Conservation (phyloP, 1,140 invertebrate species). For the Scaptomyza montana region DNA sequence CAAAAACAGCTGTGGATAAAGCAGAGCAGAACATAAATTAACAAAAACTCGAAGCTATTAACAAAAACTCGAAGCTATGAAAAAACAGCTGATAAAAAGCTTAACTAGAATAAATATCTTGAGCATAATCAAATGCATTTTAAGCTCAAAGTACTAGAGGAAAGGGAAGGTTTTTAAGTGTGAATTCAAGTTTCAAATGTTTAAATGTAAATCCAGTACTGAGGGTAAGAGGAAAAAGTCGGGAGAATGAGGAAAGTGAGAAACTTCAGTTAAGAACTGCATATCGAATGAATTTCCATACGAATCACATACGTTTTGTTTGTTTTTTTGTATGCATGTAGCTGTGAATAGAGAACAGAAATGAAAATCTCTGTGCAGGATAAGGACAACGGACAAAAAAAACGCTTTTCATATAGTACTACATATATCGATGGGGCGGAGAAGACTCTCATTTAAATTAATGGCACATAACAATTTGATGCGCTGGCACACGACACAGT, state of each 20-base stretch:
- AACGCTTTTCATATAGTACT: background rate
- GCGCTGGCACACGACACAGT: constrained; percentile 33
- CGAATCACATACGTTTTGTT: background rate
- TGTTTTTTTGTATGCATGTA: background rate
- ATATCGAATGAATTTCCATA: constrained; percentile 31
- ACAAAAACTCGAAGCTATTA: background rate
- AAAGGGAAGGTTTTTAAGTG: background rate
- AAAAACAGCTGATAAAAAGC: background rate
- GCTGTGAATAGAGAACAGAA: background rate
- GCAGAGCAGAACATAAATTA: too few species aligned
- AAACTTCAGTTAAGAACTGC: constrained; percentile 8
- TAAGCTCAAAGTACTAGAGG: too few species aligned
- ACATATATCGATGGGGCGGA: constrained; percentile 33
- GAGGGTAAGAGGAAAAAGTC: background rate
- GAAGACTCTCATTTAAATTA: constrained; percentile 68
- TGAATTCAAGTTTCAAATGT: background rate
- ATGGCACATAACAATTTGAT: constrained; percentile 72
- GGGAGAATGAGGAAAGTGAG: background rate
- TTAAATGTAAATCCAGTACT: background rate
- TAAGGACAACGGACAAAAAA: background rate
- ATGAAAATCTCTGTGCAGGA: constrained; percentile 9
- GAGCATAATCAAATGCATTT: background rate
- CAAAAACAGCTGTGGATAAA: background rate
- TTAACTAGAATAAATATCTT: background rate
- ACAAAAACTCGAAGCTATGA: background rate